Conservation (phyloP, 2,888 invertebrate species). For the Zygothrica quintamaculata region DNA sequence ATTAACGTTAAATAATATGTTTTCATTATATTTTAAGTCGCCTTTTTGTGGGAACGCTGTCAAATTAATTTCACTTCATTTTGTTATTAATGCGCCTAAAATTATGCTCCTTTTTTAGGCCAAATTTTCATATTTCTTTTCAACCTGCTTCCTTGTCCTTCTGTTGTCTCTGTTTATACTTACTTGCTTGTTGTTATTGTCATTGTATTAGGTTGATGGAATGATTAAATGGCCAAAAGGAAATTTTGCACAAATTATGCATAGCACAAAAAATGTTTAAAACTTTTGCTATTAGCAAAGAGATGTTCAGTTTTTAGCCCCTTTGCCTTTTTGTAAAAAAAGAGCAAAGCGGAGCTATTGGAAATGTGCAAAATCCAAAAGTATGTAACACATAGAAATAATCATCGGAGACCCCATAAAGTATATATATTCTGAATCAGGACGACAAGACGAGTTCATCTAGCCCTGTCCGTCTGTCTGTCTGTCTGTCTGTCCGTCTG, state of each 20-base stretch:
- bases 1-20: constrained; percentile 67
- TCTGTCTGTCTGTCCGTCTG: no score
- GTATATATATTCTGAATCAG: no score
- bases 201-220: constrained; percentile 27
- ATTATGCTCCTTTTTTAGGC: constrained; percentile 53
- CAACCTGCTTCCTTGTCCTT: not conserved
- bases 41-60: constrained; percentile 27
- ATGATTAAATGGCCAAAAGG: constrained; percentile 42
- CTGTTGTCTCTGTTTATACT: constrained; percentile 1
- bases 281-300: constrained; percentile 55
- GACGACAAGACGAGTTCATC: no score
- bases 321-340: no score
- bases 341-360: no score
- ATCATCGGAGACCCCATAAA: no score
- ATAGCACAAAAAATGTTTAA: constrained; percentile 33
- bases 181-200: no score
- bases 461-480: no score
- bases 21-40: constrained; percentile 59
- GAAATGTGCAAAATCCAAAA: no score
- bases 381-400: no score
- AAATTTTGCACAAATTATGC: constrained; percentile 51
- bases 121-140: constrained; percentile 15
- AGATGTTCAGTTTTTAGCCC: no score
- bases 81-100: constrained; percentile 62
- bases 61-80: constrained; percentile 72